Conservation (phyloP, 2,113 vertebrate species). For the Struthidea cinerea region DNA sequence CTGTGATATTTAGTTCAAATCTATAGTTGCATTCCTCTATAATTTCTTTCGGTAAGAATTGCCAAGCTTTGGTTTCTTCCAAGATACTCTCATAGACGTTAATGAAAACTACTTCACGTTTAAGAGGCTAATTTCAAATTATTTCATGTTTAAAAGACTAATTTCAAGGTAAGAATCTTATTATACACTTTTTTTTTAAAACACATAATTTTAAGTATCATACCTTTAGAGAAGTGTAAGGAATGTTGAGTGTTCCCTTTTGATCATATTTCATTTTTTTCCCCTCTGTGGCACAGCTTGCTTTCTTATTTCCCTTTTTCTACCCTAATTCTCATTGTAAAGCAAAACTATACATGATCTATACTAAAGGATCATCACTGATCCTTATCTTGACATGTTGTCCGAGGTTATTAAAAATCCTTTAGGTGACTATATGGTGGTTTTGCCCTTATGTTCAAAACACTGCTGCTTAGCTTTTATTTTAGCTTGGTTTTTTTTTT, state of each 20-base stretch:
- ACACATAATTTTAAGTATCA: background rate
- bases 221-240: background rate
- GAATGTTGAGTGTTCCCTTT: background rate
- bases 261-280: background rate
- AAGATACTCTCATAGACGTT: background rate
- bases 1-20: background rate
- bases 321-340: background rate
- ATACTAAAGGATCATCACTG: background rate
- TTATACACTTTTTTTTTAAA: no score
- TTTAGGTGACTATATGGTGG: background rate
- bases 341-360: background rate
- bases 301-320: background rate
- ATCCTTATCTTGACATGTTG: background rate
- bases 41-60: background rate
- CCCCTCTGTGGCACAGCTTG: background rate
- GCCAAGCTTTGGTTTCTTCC: background rate
- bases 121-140: no score
- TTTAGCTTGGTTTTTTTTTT: fast-evolving
- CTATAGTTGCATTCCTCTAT: background rate
- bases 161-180: background rate
- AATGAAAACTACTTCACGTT: background rate
- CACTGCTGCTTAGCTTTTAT: background rate
- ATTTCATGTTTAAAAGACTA: background rate
- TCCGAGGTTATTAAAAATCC: background rate
- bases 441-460: background rate